Evolutionary conservation across 2,888 invertebrate species (phyloP).

Genomic region (Beris chalybata): DNA sequence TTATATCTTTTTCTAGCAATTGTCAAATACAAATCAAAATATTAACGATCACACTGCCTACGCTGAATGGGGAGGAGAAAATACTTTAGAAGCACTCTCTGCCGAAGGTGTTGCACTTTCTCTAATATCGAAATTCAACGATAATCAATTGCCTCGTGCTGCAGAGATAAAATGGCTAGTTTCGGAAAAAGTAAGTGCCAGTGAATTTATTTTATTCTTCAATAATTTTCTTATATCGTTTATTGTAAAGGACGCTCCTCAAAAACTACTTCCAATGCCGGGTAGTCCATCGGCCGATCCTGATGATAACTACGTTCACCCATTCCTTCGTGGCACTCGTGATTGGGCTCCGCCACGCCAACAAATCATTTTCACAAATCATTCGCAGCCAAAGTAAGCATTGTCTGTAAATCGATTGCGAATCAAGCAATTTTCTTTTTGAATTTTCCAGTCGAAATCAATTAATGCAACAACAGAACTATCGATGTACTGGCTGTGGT

Average conservation of each 20-base stretch:
- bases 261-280: constrained; percentile 75
- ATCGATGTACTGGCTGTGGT: constrained; percentile 83
- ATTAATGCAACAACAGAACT: constrained; percentile 72
- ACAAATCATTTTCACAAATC: constrained; percentile 80
- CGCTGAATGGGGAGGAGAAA: constrained; percentile 48
- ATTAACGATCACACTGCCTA: constrained; percentile 45
- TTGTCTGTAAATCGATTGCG: background rate
- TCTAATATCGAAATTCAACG: constrained; percentile 73
- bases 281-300: constrained; percentile 67
- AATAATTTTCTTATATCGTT: background rate
- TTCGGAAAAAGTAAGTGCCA: constrained; percentile 59
- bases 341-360: constrained; percentile 85
- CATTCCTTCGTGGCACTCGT: constrained; percentile 69
- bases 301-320: constrained; percentile 60
- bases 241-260: constrained; percentile 66
- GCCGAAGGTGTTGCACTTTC: constrained; percentile 81
- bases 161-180: constrained; percentile 81
- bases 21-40: constrained; percentile 12
- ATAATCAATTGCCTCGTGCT: constrained; percentile 74
- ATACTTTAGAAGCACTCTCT: constrained; percentile 60
- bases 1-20: constrained; percentile 7
- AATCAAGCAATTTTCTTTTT: constrained; percentile 5
- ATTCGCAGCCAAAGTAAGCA: constrained; percentile 69
- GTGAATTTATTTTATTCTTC: background rate
- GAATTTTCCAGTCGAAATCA: constrained; percentile 61